Conservation (phyloP, 1,140 invertebrate species). For the Bombus waltoni region DNA sequence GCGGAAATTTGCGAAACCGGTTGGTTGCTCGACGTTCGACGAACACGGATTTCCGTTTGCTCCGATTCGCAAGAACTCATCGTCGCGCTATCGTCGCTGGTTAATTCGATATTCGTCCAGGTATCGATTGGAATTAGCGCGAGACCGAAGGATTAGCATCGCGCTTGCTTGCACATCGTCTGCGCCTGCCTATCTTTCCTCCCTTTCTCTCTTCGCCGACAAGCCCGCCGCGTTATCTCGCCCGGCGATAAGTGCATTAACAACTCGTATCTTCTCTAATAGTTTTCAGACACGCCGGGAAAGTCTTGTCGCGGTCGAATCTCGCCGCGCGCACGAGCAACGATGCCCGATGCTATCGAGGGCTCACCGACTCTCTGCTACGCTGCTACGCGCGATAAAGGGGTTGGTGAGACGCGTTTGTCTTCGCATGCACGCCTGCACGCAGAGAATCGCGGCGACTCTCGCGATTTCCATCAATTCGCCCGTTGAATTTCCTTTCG, state of each 20-base stretch:
- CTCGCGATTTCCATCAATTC: not conserved
- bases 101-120: conserved; percentile 36
- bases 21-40: not conserved
- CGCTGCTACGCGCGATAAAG: conserved; percentile 13
- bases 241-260: conserved; percentile 65
- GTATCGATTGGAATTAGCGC: conserved; percentile 43
- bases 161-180: conserved; percentile 18
- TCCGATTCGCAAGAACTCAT: conserved; percentile 4
- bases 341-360: conserved; percentile 55
- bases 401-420: conserved; percentile 34
- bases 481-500: not conserved
- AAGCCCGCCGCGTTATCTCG: conserved; percentile 60
- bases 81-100: conserved; percentile 24
- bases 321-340: conserved; percentile 39
- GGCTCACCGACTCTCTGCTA: not conserved
- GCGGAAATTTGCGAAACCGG: conserved; percentile 13
- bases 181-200: conserved; percentile 16
- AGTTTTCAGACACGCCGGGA: conserved; percentile 63
- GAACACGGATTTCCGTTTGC: conserved; percentile 26
- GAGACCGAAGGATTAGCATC: conserved; percentile 32
- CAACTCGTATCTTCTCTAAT: conserved; percentile 69
- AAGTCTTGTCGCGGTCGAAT: conserved; percentile 57
- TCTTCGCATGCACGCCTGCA: not conserved
- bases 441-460: not conserved
- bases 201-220: conserved; percentile 13